These are phyloP conservation scores for Clepsis dumicolana DNA, from an alignment of 2,888 invertebrate species.

Conservation along the genomic window DNA sequence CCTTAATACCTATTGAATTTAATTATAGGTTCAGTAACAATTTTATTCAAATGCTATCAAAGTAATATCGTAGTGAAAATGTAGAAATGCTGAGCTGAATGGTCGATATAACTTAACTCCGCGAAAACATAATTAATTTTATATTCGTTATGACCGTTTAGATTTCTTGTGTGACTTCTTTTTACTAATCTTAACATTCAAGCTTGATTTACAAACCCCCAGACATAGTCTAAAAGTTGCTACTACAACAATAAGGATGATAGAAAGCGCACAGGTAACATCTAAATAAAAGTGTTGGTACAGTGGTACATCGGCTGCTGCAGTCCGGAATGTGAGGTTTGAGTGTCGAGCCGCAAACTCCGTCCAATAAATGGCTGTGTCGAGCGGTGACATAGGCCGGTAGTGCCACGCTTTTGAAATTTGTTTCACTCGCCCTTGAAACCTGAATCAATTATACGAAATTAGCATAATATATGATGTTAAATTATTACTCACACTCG, in stretches of 20 bases:
- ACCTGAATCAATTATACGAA: constrained; percentile 67
- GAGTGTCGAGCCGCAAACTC: constrained; percentile 86
- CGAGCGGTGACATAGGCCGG: constrained; percentile 85
- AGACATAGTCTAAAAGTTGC: background rate
- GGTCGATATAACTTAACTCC: too few relatives aligned
- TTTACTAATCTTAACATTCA: constrained; percentile 43
- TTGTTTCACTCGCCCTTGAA: constrained; percentile 72
- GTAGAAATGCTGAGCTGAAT: too few relatives aligned
- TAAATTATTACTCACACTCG: background rate
- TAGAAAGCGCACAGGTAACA: constrained; percentile 21
- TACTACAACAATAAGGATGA: constrained; percentile 1
- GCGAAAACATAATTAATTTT: background rate
- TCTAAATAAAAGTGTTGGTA: constrained; percentile 83
- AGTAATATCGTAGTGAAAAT: too few relatives aligned
- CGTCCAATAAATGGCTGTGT: constrained; percentile 88
- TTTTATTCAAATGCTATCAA: too few relatives aligned
- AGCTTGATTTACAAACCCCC: constrained; percentile 24
- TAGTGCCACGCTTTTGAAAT: constrained; percentile 86
- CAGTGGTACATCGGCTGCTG: constrained; percentile 83
- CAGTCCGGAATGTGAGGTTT: constrained; percentile 77
- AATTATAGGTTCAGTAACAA: too few relatives aligned
- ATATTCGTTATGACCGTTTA: constrained; percentile 47
- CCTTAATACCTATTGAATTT: too few relatives aligned
- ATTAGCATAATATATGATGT: constrained; percentile 47
- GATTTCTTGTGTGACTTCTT: constrained; percentile 51